Conservation (phyloP, 2,888 invertebrate genomes). For the Mythimna lalbum region DNA sequence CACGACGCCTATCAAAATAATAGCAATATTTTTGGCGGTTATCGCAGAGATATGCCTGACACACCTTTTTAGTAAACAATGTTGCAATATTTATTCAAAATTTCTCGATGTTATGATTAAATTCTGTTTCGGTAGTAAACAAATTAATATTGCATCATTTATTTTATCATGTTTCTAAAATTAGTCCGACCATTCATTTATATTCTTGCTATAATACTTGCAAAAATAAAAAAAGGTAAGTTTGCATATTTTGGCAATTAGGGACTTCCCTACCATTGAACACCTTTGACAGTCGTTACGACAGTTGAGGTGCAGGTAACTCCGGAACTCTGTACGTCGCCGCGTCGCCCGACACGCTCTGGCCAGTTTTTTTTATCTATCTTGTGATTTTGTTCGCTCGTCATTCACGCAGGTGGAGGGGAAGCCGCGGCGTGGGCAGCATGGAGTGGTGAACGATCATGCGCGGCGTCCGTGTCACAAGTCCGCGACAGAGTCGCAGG, state of each 20-base stretch:
- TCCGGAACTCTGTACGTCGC: neutral
- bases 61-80: constrained; percentile 24
- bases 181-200: neutral
- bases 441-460: constrained; percentile 83
- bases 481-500: constrained; percentile 77
- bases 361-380: neutral
- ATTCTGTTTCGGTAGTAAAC: constrained; percentile 10
- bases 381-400: neutral
- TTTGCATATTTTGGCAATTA: neutral
- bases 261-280: neutral
- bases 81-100: constrained; percentile 45
- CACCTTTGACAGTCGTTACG: neutral
- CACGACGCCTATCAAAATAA: constrained; percentile 2
- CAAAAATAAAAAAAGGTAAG: neutral
- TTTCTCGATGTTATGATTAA: constrained; percentile 17
- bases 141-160: constrained; percentile 36
- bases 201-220: neutral
- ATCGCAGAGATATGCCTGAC: constrained; percentile 17
- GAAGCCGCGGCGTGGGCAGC: constrained; percentile 86
- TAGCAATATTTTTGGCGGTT: constrained; percentile 8
- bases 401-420: constrained; percentile 73
- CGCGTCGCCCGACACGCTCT: too few species aligned
- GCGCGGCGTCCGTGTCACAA: constrained; percentile 75
- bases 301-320: too few species aligned
- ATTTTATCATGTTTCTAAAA: neutral